phyloP scores from a whole-genome alignment of 2,113 vertebrate species.

The Lanius ludovicianus region DNA sequence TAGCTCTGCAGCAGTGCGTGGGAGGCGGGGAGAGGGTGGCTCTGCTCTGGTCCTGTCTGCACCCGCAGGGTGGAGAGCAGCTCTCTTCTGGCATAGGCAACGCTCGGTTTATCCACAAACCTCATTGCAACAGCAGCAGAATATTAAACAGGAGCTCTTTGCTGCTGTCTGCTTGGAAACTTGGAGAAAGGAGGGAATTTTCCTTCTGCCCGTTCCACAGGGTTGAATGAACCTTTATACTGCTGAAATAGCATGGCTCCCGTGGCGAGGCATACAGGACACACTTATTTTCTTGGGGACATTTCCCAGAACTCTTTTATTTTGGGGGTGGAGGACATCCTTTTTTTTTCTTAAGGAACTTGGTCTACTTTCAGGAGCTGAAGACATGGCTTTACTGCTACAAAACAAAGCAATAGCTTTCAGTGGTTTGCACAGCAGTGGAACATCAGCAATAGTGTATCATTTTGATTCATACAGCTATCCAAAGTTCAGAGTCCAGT shows the following conservation, averaged over 20 bases:
- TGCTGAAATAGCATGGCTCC: neutral
- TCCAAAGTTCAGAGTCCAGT: neutral
- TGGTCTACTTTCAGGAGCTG: neutral
- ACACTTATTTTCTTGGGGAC: neutral
- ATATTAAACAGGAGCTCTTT: constrained; percentile 50
- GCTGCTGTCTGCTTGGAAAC: constrained; percentile 35
- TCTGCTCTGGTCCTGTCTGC: neutral
- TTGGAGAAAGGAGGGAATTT: constrained; percentile 34
- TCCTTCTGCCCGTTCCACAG: neutral
- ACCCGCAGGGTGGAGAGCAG: constrained; percentile 3
- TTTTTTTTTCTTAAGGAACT: neutral
- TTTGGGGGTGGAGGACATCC: neutral
- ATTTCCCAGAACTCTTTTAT: neutral
- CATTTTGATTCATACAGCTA: neutral
- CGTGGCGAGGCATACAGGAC: neutral
- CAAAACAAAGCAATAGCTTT: neutral
- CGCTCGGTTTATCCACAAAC: constrained; percentile 23
- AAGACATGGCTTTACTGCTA: neutral
- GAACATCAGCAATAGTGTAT: neutral
- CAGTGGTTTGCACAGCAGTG: neutral
- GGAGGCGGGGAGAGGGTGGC: neutral
- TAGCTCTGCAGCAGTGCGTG: neutral
- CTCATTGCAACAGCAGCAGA: constrained; percentile 35
- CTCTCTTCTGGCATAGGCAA: neutral
- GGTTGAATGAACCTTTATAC: constrained; percentile 20